phyloP scores from a whole-genome alignment of 1,140 invertebrate species.

The Bicyclus anynana region DNA sequence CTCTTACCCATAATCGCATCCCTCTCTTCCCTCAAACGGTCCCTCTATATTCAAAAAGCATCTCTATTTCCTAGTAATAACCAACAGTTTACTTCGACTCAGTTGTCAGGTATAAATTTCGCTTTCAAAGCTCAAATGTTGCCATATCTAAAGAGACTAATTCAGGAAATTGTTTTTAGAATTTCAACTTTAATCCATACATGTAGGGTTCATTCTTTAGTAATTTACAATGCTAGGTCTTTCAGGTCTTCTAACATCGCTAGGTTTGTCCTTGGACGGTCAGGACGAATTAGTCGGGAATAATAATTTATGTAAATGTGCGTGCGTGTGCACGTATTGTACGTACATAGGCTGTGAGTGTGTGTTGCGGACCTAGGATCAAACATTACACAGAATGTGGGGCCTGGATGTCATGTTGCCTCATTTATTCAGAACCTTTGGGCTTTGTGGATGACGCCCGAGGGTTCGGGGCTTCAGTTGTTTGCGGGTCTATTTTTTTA shows the following conservation, averaged over 20 bases:
- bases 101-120: slow-evolving; percentile 66
- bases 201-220: slow-evolving; percentile 25
- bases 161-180: not conserved
- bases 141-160: slow-evolving; percentile 33
- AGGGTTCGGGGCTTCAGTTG: slow-evolving; percentile 4
- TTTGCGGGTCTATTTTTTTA: slow-evolving; percentile 12
- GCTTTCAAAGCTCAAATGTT: slow-evolving; percentile 60
- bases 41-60: slow-evolving; percentile 29
- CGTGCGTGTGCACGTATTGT: slow-evolving; percentile 48
- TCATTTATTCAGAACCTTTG: slow-evolving; percentile 22
- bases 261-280: slow-evolving; percentile 64
- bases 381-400: slow-evolving; percentile 8
- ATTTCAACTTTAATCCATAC: slow-evolving; percentile 13
- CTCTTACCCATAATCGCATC: slow-evolving; percentile 40
- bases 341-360: slow-evolving; percentile 27
- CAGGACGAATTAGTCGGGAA: slow-evolving; percentile 72
- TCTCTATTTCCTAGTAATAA: slow-evolving; percentile 33
- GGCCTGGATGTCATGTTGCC: slow-evolving; percentile 1
- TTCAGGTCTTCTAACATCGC: slow-evolving; percentile 55
- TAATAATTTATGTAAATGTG: slow-evolving; percentile 76
- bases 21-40: slow-evolving; percentile 28
- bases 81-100: slow-evolving; percentile 24
- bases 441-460: not conserved
- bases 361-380: slow-evolving; percentile 25
- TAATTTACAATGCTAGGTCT: slow-evolving; percentile 34